Evolutionary conservation across 2,797 vertebrate genomes (phyloP).

Genomic region (Lepilemur ruficaudatus): DNA sequence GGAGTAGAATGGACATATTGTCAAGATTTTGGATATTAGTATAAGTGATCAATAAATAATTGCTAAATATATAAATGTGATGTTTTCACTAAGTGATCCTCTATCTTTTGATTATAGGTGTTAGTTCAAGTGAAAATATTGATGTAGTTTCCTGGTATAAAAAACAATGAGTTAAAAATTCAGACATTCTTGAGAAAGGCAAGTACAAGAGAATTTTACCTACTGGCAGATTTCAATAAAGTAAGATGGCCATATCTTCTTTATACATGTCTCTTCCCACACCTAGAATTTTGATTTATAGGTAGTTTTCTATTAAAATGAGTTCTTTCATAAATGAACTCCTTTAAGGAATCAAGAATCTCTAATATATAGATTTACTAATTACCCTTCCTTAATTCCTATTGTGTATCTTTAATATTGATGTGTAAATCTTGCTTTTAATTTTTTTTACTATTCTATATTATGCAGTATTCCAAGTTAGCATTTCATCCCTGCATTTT

Average conservation of each 20-base stretch:
- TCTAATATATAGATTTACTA: constrained; percentile 1
- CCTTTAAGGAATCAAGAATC: constrained; percentile 5
- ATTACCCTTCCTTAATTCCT: not conserved
- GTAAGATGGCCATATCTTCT: not conserved
- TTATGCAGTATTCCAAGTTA: not conserved
- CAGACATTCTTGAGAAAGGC: not conserved
- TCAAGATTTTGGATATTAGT: not conserved
- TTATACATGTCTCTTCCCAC: not conserved
- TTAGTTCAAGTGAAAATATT: constrained; percentile 15
- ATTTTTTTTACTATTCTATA: constrained; percentile 4
- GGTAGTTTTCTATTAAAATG: not conserved
- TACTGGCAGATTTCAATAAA: not conserved
- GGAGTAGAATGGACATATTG: not conserved
- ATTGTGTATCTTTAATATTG: not conserved
- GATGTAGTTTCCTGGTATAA: not conserved
- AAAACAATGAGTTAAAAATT: constrained; percentile 38
- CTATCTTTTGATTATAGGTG: not conserved
- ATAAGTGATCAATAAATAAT: not conserved
- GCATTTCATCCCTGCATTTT: constrained; percentile 11
- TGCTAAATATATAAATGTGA: not conserved
- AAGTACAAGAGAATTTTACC: not conserved
- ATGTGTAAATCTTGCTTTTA: constrained; percentile 21
- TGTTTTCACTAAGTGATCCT: not conserved
- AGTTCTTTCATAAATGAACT: not conserved
- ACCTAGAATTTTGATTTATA: not conserved